These are phyloP conservation scores for Epizoanthus rinbou DNA, from an alignment of 92 coral and sea anemone genomes.

Conservation along the genomic window DNA sequence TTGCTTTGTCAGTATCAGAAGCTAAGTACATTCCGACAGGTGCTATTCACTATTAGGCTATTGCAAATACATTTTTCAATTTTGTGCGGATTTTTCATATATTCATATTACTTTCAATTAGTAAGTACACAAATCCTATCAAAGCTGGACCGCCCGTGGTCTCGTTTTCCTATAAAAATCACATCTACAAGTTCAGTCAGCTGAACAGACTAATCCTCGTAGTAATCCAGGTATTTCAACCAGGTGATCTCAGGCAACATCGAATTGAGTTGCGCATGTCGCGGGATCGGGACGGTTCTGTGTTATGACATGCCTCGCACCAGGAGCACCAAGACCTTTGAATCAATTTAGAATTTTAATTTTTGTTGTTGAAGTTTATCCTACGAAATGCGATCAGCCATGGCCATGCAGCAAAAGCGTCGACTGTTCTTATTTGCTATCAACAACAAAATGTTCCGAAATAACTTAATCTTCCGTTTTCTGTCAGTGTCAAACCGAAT, in stretches of 20 bases:
- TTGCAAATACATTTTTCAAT: too few species aligned
- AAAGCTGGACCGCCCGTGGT: too few species aligned
- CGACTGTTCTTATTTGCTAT: constrained; percentile 2
- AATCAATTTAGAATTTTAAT: neutral
- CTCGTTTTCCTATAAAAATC: too few species aligned
- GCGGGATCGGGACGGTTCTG: neutral
- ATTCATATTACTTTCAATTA: too few species aligned
- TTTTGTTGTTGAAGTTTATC: neutral
- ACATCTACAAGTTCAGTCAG: too few species aligned
- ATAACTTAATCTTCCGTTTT: neutral
- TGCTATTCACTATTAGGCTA: too few species aligned
- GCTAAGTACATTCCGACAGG: too few species aligned
- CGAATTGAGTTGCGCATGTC: neutral
- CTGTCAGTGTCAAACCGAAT: neutral
- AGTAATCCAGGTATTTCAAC: constrained; percentile 37
- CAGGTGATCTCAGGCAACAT: constrained; percentile 32
- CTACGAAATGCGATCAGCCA: neutral
- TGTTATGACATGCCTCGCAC: constrained; percentile 6
- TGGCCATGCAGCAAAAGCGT: neutral
- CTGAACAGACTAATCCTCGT: neutral
- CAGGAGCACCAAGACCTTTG: neutral
- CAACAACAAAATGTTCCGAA: neutral
- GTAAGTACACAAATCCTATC: too few species aligned
- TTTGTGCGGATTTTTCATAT: too few species aligned
- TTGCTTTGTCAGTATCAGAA: too few species aligned